phyloP scores from a whole-genome alignment of 2,113 vertebrate species.

The Alethe diademata region DNA sequence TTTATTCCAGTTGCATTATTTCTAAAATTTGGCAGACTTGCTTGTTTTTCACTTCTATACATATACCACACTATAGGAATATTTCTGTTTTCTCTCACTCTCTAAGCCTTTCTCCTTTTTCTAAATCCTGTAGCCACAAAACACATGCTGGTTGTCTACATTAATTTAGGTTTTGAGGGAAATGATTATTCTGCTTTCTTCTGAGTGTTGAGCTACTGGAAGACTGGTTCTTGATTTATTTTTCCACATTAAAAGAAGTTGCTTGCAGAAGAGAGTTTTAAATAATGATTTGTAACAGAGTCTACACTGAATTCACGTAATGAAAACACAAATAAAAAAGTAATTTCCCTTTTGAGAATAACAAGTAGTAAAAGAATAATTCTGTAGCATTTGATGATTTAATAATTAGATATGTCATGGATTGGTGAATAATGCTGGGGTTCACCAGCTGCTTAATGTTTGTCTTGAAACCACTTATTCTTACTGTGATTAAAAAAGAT shows the following conservation, averaged over 20 bases:
- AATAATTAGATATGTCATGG: not conserved
- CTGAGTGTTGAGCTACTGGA: not conserved
- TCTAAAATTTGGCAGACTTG: not conserved
- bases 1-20: not conserved
- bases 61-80: not conserved
- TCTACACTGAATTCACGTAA: not conserved
- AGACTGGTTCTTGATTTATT: not conserved
- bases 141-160: not conserved
- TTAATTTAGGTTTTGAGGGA: not conserved
- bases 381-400: not conserved
- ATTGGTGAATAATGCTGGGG: not conserved
- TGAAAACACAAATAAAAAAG: not conserved
- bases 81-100: not conserved
- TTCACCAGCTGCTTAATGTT: not conserved
- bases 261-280: not conserved
- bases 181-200: not conserved
- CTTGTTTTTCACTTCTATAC: not conserved
- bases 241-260: not conserved
- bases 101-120: not conserved
- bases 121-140: not conserved
- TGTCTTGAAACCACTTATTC: not conserved
- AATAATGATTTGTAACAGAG: not conserved
- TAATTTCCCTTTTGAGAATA: not conserved
- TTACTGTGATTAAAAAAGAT: not conserved
- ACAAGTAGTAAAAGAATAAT: not conserved